Conservation (phyloP, 2,113 vertebrate genomes). For the Blennius ocellaris region DNA sequence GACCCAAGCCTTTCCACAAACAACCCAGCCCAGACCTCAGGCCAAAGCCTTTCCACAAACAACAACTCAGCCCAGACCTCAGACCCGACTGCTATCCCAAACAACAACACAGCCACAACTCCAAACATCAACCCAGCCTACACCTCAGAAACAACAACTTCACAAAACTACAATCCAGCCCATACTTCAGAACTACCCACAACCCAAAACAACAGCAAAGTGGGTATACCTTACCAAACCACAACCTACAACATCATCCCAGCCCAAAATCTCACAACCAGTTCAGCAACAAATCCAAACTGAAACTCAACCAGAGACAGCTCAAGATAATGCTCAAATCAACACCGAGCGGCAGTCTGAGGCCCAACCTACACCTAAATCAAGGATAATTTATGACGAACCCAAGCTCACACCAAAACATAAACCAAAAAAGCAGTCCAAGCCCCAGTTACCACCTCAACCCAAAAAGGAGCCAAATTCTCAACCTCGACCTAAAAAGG, state of each 20-base stretch:
- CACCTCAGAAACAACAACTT: not conserved
- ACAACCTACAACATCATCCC: too few relatives aligned
- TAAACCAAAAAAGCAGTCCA: not conserved
- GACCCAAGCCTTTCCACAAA: too few relatives aligned
- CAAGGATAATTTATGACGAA: not conserved
- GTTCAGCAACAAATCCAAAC: conserved; percentile 19
- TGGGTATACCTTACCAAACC: too few relatives aligned
- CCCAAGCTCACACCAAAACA: conserved; percentile 4
- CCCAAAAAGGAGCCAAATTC: not conserved
- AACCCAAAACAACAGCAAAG: too few relatives aligned
- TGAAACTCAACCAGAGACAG: conserved; percentile 18
- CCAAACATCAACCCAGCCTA: not conserved
- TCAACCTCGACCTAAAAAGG: not conserved
- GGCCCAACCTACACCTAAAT: conserved; percentile 14
- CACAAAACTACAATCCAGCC: not conserved
- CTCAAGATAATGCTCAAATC: not conserved
- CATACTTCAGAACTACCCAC: conserved; percentile 3
- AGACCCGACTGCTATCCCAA: conserved; percentile 6
- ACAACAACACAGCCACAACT: not conserved
- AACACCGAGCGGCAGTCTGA: not conserved
- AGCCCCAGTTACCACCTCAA: not conserved
- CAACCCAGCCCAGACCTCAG: not conserved
- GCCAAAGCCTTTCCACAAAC: not conserved
- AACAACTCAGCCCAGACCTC: not conserved
- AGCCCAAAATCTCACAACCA: not conserved